Conservation (phyloP, 1,140 invertebrate genomes). For the Oedothorax gibbosus region DNA sequence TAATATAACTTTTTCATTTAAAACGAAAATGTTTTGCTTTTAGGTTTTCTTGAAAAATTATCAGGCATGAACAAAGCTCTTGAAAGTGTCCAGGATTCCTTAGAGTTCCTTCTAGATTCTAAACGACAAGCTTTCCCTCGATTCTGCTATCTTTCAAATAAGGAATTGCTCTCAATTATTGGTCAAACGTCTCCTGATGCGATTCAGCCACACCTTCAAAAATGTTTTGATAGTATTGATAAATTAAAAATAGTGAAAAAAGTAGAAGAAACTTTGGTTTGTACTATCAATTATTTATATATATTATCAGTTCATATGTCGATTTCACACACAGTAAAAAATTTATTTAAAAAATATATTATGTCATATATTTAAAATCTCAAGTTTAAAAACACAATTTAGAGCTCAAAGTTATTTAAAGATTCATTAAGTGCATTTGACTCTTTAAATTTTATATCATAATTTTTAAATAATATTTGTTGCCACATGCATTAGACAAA, state of each 20-base stretch:
- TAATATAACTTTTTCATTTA: not conserved
- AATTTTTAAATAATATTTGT: too few species aligned
- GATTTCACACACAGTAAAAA: not conserved
- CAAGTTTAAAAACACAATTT: too few species aligned
- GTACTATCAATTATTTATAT: conserved; percentile 7
- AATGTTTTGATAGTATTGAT: conserved; percentile 88
- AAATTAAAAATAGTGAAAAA: conserved; percentile 73
- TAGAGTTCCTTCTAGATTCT: conserved; percentile 80
- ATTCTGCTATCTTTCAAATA: conserved; percentile 78
- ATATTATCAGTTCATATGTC: not conserved
- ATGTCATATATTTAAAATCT: not conserved
- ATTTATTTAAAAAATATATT: not conserved
- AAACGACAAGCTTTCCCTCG: conserved; percentile 76
- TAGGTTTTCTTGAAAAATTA: conserved; percentile 76
- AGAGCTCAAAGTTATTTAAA: too few species aligned
- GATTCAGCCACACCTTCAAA: conserved; percentile 87
- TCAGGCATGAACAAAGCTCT: conserved; percentile 75
- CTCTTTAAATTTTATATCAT: too few species aligned
- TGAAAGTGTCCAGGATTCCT: conserved; percentile 78
- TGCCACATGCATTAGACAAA: too few species aligned
- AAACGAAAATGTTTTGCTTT: conserved; percentile 65
- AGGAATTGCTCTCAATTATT: conserved; percentile 80
- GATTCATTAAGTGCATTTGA: too few species aligned
- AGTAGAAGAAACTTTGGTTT: conserved; percentile 42
- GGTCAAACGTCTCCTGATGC: conserved; percentile 83